Conservation (phyloP, 2,113 vertebrate genomes). For the Leptobrachium ailaonicum region DNA sequence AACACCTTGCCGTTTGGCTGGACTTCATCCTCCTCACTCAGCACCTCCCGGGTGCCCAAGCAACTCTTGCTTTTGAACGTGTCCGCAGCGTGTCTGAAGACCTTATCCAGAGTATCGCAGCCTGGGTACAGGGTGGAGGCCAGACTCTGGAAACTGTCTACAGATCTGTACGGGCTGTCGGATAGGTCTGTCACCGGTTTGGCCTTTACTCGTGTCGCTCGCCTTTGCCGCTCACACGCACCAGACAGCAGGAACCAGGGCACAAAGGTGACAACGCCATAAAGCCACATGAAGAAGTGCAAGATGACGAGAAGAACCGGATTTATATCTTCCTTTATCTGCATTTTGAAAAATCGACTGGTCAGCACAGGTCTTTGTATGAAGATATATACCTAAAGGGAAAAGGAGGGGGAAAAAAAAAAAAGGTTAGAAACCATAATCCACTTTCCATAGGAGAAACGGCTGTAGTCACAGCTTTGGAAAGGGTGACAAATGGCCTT, state of each 20-base stretch:
- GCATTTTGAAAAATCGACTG: conserved; percentile 69
- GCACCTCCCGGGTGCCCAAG: conserved; percentile 85
- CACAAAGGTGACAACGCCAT: conserved; percentile 79
- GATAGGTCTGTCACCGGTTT: conserved; percentile 71
- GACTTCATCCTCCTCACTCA: conserved; percentile 90
- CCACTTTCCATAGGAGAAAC: too few relatives aligned
- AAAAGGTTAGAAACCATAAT: neutral
- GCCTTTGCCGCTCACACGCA: conserved; percentile 71
- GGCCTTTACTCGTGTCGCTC: conserved; percentile 78
- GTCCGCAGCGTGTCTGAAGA: conserved; percentile 76
- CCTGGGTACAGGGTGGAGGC: conserved; percentile 75
- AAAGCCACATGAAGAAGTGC: conserved; percentile 79
- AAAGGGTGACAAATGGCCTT: too few relatives aligned
- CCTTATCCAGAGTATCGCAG: conserved; percentile 84
- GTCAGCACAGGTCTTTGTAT: neutral
- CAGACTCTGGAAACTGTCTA: conserved; percentile 73
- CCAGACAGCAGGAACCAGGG: conserved; percentile 84
- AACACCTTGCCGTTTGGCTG: conserved; percentile 90
- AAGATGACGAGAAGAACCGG: conserved; percentile 83
- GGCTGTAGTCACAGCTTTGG: too few relatives aligned
- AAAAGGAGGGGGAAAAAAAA: neutral
- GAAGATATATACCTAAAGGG: neutral
- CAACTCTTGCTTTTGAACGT: conserved; percentile 80
- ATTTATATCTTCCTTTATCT: conserved; percentile 85
- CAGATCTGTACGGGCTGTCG: conserved; percentile 78